Evolutionary conservation across 2,113 vertebrate species (phyloP).

Genomic region (Pungitius pungitius): DNA sequence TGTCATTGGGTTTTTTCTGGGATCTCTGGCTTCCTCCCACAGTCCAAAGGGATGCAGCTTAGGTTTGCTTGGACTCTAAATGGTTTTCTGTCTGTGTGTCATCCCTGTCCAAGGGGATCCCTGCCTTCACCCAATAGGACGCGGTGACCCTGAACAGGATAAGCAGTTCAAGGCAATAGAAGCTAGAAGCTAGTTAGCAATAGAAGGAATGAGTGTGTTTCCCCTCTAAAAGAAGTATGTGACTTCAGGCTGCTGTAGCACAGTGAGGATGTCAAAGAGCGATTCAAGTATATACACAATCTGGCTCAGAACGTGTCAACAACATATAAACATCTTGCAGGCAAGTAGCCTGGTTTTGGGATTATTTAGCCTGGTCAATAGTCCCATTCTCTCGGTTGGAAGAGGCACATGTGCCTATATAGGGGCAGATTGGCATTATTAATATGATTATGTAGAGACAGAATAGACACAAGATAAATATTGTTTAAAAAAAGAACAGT

Average conservation of each 20-base stretch:
- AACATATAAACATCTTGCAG: slow-evolving; percentile 58
- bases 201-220: neutral
- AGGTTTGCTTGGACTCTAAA: too few relatives aligned
- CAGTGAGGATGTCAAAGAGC: slow-evolving; percentile 14
- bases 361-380: slow-evolving; percentile 48
- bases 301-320: slow-evolving; percentile 56
- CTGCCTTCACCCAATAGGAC: too few relatives aligned
- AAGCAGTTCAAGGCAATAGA: neutral
- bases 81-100: neutral
- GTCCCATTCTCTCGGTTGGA: slow-evolving; percentile 41
- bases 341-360: slow-evolving; percentile 33
- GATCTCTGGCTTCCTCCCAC: too few relatives aligned
- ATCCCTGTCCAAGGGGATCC: too few relatives aligned
- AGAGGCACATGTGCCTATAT: too few relatives aligned
- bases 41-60: too few relatives aligned
- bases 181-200: too few relatives aligned
- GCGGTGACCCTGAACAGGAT: neutral
- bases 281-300: slow-evolving; percentile 34
- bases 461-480: too few relatives aligned
- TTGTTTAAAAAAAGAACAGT: too few relatives aligned
- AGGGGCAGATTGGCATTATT: too few relatives aligned
- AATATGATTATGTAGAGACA: too few relatives aligned
- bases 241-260: slow-evolving; percentile 10
- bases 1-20: too few relatives aligned
- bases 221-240: neutral